Evolutionary conservation across 2,888 invertebrate genomes (phyloP), one percentile per base, ranked within the genome.

Genomic region (Coelogynopora nodosa): DNA sequence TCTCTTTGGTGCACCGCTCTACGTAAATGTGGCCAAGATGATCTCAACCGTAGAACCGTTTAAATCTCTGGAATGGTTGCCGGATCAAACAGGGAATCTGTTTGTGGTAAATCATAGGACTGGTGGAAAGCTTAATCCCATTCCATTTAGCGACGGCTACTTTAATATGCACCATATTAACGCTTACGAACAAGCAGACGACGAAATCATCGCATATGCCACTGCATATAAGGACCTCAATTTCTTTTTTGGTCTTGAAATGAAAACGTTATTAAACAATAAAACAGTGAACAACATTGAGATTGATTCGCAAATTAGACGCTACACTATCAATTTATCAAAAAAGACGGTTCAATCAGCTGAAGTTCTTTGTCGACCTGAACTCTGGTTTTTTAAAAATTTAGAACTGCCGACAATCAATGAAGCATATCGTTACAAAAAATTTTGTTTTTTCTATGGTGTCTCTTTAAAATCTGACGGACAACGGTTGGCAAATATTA

Each of bases 111-210:
- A 80, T n/a, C 80, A 80, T n/a, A 2, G 29, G n/a, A 80, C 26
- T 27, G 27, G 27, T 26, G 29, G 5, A n/a, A 29, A 80, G 80
- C 5, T 26, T 2, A 10, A 2, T n/a, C 26, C 26, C 80, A 10
- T 80, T 2, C 5, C 80, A 5, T 80, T 10, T n/a, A 5, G n/a
- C 2, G 89, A 88, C 0, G 89, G 88, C 67, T 88, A 89, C 10
- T 90, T 90, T 84, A 88, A 88, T 30, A 91, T 90, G 90, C 91
- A 91, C 86, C 90, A 90, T 86, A 89, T 90, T 13, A 91, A 91
- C 85, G 90, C 90, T 0, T 91, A 89, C 85, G 90, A 91, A 88
- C 31, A 84, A 0, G n/a, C 49, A 0, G 28, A n/a, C 27, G 87
- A 87, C 2, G 85, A 23, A 84, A 88, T 91, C n/a, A 85, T 89